phyloP scores from a whole-genome alignment of 2,113 vertebrate species.

The Trinectes maculatus region DNA sequence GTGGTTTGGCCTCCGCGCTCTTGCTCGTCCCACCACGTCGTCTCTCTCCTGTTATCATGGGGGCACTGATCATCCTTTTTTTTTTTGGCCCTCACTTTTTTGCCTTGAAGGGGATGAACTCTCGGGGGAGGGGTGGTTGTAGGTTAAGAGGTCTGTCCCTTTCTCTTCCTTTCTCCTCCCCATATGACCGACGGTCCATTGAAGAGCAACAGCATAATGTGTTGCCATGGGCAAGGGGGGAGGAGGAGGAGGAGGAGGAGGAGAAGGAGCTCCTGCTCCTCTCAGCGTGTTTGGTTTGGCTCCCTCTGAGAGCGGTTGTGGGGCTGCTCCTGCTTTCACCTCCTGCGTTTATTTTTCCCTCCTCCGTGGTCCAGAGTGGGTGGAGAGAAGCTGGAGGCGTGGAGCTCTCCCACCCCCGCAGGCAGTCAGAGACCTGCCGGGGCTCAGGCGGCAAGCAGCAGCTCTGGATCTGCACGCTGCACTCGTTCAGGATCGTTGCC shows the following conservation, averaged over 20 bases:
- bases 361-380: constrained; percentile 59
- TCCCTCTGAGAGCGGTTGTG: constrained; percentile 44
- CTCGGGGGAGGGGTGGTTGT: constrained; percentile 55
- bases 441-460: constrained; percentile 48
- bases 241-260: constrained; percentile 54
- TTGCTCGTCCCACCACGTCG: constrained; percentile 19
- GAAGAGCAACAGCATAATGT: constrained; percentile 76
- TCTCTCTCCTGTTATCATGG: constrained; percentile 35
- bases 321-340: constrained; percentile 62
- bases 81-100: constrained; percentile 29
- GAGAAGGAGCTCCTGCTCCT: constrained; percentile 55
- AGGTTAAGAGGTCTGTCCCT: constrained; percentile 77
- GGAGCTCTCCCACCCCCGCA: constrained; percentile 14
- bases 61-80: constrained; percentile 22
- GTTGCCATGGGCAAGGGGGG: constrained; percentile 62
- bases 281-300: constrained; percentile 78
- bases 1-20: constrained; percentile 59
- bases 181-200: constrained; percentile 67
- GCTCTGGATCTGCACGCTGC: constrained; percentile 35
- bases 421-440: constrained; percentile 56
- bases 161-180: constrained; percentile 60
- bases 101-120: constrained; percentile 3
- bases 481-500: constrained; percentile 18
- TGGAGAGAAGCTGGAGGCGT: constrained; percentile 60
- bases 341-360: constrained; percentile 69